These are phyloP conservation scores for Aleiodes sp. DNA, from an alignment of 1,140 invertebrate species.

Conservation along the genomic window DNA sequence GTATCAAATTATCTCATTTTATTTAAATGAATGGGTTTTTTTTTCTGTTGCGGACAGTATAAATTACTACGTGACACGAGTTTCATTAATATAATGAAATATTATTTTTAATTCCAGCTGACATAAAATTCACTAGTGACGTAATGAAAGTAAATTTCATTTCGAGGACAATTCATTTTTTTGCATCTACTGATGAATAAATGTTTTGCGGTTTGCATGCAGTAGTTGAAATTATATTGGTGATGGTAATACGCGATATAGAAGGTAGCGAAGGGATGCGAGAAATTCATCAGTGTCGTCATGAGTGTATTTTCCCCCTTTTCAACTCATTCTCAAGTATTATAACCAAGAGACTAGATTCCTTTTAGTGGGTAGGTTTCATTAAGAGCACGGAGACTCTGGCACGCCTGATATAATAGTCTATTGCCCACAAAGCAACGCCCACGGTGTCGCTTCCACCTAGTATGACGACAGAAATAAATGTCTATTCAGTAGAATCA, in stretches of 20 bases:
- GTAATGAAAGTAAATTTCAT: background rate
- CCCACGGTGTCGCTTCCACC: slow-evolving; percentile 1
- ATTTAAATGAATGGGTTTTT: no score
- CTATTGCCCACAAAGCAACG: background rate
- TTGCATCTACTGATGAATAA: no score
- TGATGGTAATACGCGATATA: background rate
- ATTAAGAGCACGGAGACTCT: background rate
- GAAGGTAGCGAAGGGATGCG: no score
- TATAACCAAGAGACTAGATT: background rate
- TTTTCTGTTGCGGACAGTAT: background rate
- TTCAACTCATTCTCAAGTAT: background rate
- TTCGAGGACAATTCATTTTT: no score
- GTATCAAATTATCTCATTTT: no score
- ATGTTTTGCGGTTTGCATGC: background rate
- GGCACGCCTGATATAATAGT: background rate
- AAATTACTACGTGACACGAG: background rate
- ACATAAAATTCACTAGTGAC: background rate
- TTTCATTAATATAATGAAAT: background rate
- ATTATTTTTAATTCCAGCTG: background rate
- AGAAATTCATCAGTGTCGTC: background rate
- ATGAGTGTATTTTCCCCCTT: background rate
- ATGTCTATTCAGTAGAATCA: background rate
- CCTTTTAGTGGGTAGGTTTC: background rate
- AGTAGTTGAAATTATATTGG: background rate
- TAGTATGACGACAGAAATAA: background rate